Evolutionary conservation across 2,113 vertebrate genomes (phyloP).

Genomic region (Lipotes vexillifer): DNA sequence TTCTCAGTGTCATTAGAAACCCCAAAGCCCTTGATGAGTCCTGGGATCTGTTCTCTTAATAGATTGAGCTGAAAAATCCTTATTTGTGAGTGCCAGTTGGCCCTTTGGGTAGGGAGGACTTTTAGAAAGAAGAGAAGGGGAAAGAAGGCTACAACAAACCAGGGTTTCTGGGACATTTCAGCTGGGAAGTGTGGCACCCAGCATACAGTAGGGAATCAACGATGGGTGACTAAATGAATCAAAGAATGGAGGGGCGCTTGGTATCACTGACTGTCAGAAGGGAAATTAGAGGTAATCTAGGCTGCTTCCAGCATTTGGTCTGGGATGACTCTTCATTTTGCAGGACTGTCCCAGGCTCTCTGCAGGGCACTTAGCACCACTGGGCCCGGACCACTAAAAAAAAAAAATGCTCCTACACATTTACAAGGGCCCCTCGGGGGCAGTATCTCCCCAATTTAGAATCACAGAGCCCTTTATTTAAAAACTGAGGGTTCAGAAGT

Average conservation of each 20-base stretch:
- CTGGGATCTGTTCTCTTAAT: not conserved
- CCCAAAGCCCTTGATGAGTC: not conserved
- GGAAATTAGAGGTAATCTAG: not conserved
- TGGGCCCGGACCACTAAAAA: not conserved
- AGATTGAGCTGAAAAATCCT: not conserved
- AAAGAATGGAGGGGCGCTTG: not conserved
- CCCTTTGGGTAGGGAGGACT: not conserved
- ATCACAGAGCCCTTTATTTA: not conserved
- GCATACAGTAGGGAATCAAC: not conserved
- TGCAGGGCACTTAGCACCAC: not conserved
- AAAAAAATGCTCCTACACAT: not conserved
- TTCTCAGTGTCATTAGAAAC: constrained; percentile 8
- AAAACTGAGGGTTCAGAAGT: not conserved
- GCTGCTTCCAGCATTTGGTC: not conserved
- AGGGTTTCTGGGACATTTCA: not conserved
- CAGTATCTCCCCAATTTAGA: not conserved
- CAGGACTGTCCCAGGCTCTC: not conserved
- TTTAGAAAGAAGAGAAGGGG: not conserved
- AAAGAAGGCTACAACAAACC: not conserved
- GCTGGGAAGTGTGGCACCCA: not conserved
- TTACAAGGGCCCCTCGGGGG: not conserved
- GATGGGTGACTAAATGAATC: not conserved
- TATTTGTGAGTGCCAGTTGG: not conserved
- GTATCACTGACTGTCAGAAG: not conserved
- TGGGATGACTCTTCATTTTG: not conserved